phyloP scores from a whole-genome alignment of 2,888 invertebrate genomes.

The Cataglyphis rosenhaueri region DNA sequence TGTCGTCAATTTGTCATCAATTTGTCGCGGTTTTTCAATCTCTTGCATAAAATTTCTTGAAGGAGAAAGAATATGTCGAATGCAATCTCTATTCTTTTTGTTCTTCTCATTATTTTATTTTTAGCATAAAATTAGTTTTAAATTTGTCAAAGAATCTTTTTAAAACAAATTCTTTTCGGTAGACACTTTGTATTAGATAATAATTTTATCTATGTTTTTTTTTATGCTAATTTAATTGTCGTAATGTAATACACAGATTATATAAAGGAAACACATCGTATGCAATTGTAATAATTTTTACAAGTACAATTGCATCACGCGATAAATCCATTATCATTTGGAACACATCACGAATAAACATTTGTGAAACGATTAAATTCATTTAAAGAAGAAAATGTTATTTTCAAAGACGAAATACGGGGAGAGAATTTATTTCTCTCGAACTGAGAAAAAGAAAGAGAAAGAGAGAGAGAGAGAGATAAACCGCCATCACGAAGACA shows the following conservation, averaged over 20 bases:
- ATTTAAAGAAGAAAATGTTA: constrained; percentile 27
- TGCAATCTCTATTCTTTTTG: background rate
- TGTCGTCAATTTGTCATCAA: background rate
- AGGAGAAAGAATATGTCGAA: background rate
- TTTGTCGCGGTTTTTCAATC: background rate
- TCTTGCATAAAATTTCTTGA: background rate
- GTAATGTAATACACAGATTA: background rate
- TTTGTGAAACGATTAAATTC: constrained; percentile 25
- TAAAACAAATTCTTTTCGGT: background rate
- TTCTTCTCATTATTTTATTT: background rate
- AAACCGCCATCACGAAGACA: background rate
- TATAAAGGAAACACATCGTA: background rate
- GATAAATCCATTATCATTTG: background rate
- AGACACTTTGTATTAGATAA: background rate
- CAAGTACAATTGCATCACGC: background rate
- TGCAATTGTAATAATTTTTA: background rate
- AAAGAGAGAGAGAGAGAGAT: background rate
- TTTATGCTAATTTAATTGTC: background rate
- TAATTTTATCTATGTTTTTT: background rate
- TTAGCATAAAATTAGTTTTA: background rate
- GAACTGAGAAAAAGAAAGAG: background rate
- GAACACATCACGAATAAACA: background rate
- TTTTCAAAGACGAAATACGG: constrained; percentile 10
- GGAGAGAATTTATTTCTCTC: constrained; percentile 27
- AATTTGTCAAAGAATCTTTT: constrained; percentile 3